Conservation (phyloP, 2,113 vertebrate genomes). For the Tricholaema leucomelas region DNA sequence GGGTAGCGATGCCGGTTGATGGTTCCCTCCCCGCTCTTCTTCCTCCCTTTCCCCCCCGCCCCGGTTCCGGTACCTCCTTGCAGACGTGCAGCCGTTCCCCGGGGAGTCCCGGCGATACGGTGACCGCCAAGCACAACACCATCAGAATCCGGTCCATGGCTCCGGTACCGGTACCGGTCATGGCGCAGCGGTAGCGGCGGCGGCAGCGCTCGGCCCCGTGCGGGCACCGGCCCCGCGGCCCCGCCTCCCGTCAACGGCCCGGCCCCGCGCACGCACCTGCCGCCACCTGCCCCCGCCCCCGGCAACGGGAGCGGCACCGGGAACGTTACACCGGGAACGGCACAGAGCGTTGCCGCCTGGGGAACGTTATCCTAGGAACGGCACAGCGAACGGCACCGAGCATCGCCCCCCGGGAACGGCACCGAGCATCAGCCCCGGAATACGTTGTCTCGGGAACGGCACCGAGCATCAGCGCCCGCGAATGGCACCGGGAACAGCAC, state of each 20-base stretch:
- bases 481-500: neutral
- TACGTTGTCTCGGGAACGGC: neutral
- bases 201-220: neutral
- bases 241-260: slow-evolving; percentile 3
- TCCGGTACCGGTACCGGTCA: slow-evolving; percentile 8
- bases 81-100: slow-evolving; percentile 70
- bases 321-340: neutral
- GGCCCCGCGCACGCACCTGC: neutral
- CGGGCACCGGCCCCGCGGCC: neutral
- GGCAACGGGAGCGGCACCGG: neutral
- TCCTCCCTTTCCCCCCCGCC: neutral
- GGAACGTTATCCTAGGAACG: neutral
- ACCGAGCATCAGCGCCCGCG: neutral
- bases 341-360: too few species aligned
- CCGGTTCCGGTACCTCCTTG: slow-evolving; percentile 70
- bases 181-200: neutral
- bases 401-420: neutral
- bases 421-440: neutral
- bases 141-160: neutral
- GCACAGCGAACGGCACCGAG: too few species aligned
- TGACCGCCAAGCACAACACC: slow-evolving; percentile 39
- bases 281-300: neutral
- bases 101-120: slow-evolving; percentile 10
- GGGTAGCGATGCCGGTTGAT: neutral
- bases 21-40: too few species aligned